A percentile compares a stretch with the other conserved stretches of the same genome.
Evolutionary conservation across 2,797 vertebrate genomes (phyloP).

Genomic region (Stomatorhinus walkeri): DNA sequence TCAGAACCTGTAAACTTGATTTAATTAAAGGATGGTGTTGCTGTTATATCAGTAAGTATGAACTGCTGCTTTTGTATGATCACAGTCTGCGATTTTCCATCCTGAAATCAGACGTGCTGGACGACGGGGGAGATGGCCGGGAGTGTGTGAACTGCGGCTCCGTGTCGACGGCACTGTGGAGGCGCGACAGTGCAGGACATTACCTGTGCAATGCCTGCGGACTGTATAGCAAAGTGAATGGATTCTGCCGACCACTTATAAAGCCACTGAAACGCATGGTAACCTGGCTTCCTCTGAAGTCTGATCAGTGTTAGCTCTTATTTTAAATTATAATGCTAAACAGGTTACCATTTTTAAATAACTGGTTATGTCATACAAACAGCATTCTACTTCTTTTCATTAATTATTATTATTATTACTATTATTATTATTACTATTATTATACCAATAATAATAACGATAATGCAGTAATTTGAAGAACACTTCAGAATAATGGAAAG

Average conservation of each 20-base stretch:
- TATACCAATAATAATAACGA: neutral
- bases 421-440: neutral
- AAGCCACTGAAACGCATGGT: conserved; percentile 68
- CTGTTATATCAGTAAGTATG: neutral
- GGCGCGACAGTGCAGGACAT: conserved; percentile 66
- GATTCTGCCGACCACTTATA: conserved; percentile 67
- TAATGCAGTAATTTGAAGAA: neutral
- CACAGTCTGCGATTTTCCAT: neutral
- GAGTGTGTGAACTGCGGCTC: conserved; percentile 73
- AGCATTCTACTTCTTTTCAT: neutral
- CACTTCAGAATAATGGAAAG: neutral
- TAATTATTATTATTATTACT: neutral
- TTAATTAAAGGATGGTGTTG: neutral
- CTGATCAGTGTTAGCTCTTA: neutral
- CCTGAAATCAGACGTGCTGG: neutral
- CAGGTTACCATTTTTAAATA: neutral
- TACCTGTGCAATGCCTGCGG: conserved; percentile 71
- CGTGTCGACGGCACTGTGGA: conserved; percentile 66
- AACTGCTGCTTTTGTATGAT: neutral
- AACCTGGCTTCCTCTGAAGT: conserved; percentile 11
- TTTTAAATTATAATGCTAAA: neutral
- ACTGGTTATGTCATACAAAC: neutral
- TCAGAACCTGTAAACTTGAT: neutral
- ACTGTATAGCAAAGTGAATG: conserved; percentile 70
- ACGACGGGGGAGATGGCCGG: conserved; percentile 51